Base-by-base conservation (phyloP, 2,888 invertebrate genomes). In the Drosophila borealis region DNA sequence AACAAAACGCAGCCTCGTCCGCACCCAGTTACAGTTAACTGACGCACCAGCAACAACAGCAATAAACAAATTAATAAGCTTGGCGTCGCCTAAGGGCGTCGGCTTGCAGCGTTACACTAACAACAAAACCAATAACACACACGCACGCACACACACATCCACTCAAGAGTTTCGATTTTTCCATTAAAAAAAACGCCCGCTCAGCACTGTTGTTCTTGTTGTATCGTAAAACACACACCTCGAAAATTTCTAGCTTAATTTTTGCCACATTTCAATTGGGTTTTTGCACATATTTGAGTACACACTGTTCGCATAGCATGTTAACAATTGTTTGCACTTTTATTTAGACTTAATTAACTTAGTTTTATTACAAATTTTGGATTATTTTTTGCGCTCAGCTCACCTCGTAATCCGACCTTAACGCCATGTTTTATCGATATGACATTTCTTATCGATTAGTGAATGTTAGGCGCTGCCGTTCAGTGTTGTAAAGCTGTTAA, bases 331-430 rank as follows among this genome's bases (percentile, higher is more conserved):
- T 70, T 83, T 86, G 64, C 84, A 81, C 77, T 75, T 54, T 37
- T 34, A 53, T 67, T 61, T 19, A 42, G 42, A 51, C 76, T 88
- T 76, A 81, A 76, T 74, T 81, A 77, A 79, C 80, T 79, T 79
- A 82, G 51, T 77, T 76, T 82, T 70, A 53, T 70, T 29, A 59
- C 1, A 78, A 70, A 68, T 69, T 80, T 74, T 62, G 57, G 60
- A 56, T 76, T 76, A 81, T 68, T 75, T 78, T 53, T 68, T 72
- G 70, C 73, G 85, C 92, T 91, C 85, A 74, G 85, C 92, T 91
- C 86, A 92, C 92, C 92, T 92, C 92, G 89, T 89, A 92, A 83
- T 91, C 91, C 82, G 92, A 92, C 90, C 91, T 91, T 80, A 91
- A 89, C 89, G 92, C 92, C 92, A 92, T 92, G 83, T 91, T 91